Conservation (phyloP, 2,888 invertebrate species). For the Seira sanloemensis region DNA sequence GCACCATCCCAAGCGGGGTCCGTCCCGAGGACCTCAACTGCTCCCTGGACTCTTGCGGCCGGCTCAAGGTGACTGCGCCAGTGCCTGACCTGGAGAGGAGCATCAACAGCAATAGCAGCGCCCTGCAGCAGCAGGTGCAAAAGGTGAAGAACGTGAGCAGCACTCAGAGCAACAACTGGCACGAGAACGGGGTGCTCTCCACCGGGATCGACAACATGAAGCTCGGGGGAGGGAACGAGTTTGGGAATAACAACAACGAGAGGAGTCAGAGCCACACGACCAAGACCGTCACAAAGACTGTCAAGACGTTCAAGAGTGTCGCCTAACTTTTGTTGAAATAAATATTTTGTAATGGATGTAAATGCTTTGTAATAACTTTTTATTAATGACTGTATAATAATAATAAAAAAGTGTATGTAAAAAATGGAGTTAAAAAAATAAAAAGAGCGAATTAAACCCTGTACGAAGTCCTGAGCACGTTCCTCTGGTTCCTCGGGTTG, state of each 20-base stretch:
- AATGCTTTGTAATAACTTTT: not conserved
- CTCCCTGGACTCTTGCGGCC: constrained; percentile 33
- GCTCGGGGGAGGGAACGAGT: not conserved
- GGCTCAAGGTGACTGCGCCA: constrained; percentile 37
- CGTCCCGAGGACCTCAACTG: constrained; percentile 47
- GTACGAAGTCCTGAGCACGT: constrained; percentile 18
- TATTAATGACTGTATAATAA: not conserved
- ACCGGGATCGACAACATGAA: not conserved
- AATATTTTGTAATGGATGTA: constrained; percentile 11
- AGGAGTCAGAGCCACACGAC: not conserved
- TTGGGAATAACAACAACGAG: not conserved
- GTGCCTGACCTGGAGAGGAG: constrained; percentile 40
- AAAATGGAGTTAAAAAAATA: not conserved
- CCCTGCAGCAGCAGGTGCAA: constrained; percentile 12
- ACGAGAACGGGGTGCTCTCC: not conserved
- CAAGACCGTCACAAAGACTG: constrained; percentile 30
- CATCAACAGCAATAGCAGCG: constrained; percentile 24
- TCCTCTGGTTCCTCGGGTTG: constrained; percentile 34
- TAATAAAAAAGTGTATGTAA: not conserved
- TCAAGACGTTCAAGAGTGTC: constrained; percentile 37
- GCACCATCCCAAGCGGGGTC: constrained; percentile 59
- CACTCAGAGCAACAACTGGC: constrained; percentile 16
- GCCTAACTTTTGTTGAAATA: constrained; percentile 27
- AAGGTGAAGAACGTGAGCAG: constrained; percentile 35
- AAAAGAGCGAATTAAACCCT: constrained; percentile 8